Evolutionary conservation across 1,140 invertebrate species (phyloP), one percentile per base, ranked within the genome.

Genomic region (Calliopsis andreniformis): DNA sequence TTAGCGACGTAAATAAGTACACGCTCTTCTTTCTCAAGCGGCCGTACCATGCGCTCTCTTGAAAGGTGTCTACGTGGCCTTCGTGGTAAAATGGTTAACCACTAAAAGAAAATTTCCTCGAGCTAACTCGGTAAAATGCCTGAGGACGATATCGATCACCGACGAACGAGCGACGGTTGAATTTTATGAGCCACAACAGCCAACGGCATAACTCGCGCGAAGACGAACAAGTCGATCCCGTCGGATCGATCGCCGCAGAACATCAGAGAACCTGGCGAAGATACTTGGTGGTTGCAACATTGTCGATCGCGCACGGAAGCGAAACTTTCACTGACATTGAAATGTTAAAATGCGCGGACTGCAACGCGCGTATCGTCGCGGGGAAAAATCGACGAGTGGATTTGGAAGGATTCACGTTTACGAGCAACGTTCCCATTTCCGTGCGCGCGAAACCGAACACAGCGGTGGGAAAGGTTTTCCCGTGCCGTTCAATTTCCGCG

Each of bases 401-500:
- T 81, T 69, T 67, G 47, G 73, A 53, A 76, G 64, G 35, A 77
- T 66, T 72, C 66, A 51, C 59, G 79, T 82, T 78, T 82, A 82
- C 79, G 64, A 72, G 79, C 62, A 43, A 66, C 80, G 61, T 69
- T 83, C 70, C 68, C 68, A 83, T 83, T 83, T 83, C 79, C 80
- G 81, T 32, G 58, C 12, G 28, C 35, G 47, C 35, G 23, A 16
- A 43, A 51, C 39, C 69, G 63, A 56, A 62, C n/a, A 53, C 55
- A 14, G 39, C 49, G 28, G 25, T 16, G 56, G 62, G 42, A 79
- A 79, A 79, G 81, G 51, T 79, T 82, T 79, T 64, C 73, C 49
- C 20, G 51, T 49, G 23, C 62, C 61, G 81, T 82, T 79, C 81
- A 83, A 83, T 83, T 83, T 83, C 81, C 81, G 81, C 76, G 80